Evolutionary conservation across 2,888 invertebrate species (phyloP).

Genomic region (Lucinisca nassula): DNA sequence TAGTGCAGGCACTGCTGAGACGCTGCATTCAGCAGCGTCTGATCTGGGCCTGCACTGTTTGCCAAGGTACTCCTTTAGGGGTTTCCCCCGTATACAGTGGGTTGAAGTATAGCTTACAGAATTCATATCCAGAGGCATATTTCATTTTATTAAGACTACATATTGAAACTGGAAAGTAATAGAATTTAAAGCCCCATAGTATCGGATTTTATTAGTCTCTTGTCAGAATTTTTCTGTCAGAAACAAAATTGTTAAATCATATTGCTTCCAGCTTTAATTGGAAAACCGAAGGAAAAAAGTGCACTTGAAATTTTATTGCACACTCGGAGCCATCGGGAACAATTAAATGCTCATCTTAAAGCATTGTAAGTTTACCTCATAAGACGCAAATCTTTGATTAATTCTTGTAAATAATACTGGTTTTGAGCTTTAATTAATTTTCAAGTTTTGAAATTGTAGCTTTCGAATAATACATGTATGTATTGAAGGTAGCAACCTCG

Average conservation of each 20-base stretch:
- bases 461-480: no score
- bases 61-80: no score
- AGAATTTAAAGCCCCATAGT: conserved; percentile 1
- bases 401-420: background rate
- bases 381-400: background rate
- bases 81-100: no score
- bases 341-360: conserved; percentile 5
- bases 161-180: conserved; percentile 2
- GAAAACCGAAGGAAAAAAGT: background rate
- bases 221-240: background rate
- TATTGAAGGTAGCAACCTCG: no score
- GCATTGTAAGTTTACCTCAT: background rate
- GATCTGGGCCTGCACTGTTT: no score
- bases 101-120: no score
- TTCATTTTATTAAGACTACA: background rate
- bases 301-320: conserved; percentile 4
- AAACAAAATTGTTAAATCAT: conserved; percentile 8
- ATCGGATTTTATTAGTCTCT: conserved; percentile 6
- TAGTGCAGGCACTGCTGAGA: no score
- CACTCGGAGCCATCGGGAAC: background rate
- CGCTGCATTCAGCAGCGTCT: no score
- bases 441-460: no score
- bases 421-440: background rate
- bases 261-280: conserved; percentile 2
- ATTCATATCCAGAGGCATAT: no score